These are phyloP conservation scores for Ptychochromis oligacanthus DNA, from an alignment of 2,113 vertebrate species.

Conservation along the genomic window DNA sequence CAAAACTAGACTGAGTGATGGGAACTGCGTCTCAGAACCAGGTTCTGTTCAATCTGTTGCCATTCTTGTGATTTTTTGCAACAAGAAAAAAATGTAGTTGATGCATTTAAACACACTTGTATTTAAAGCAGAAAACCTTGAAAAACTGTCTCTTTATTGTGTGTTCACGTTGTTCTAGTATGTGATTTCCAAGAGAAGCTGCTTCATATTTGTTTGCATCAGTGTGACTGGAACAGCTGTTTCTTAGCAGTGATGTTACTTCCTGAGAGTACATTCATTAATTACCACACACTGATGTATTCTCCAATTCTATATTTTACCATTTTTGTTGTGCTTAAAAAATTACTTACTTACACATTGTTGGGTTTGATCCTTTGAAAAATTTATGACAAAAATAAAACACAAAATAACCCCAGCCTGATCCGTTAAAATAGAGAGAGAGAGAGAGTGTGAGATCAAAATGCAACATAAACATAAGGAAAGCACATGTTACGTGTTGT, in stretches of 20 bases:
- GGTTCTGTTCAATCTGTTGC: not conserved
- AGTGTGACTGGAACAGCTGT: too few relatives aligned
- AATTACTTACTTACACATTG: not conserved
- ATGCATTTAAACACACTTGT: not conserved
- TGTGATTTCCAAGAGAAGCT: not conserved
- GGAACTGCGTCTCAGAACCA: not conserved
- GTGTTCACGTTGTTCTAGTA: not conserved
- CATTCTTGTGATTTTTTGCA: not conserved
- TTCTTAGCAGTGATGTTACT: too few relatives aligned
- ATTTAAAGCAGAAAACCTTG: not conserved
- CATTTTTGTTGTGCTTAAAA: not conserved
- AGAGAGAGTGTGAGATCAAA: slow-evolving; percentile 24
- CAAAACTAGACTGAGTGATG: not conserved
- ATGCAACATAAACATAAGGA: slow-evolving; percentile 51
- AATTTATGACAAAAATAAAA: not conserved
- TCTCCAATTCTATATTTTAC: not conserved
- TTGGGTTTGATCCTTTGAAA: slow-evolving; percentile 4
- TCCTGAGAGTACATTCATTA: not conserved
- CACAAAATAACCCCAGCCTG: slow-evolving; percentile 8
- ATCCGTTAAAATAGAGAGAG: slow-evolving; percentile 18
- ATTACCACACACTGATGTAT: not conserved
- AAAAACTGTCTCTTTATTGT: not conserved
- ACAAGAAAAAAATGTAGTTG: not conserved
- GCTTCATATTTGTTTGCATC: not conserved
- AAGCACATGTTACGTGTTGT: slow-evolving; percentile 47